Evolutionary conservation across 2,888 invertebrate species (phyloP).

Genomic region (Pristionchus maxplancki): DNA sequence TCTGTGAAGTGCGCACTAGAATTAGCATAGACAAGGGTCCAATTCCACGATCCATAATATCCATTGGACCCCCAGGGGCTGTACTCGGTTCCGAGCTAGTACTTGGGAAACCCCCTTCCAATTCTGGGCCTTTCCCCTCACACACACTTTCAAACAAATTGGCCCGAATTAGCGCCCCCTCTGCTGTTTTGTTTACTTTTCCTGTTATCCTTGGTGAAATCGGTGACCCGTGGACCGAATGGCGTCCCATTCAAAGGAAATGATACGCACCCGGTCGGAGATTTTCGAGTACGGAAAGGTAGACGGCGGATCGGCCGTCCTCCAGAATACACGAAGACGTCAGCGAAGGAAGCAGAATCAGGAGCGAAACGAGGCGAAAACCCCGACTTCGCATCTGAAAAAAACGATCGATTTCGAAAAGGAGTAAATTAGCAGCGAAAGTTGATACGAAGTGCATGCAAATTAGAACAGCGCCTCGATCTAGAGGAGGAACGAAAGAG

Average conservation of each 20-base stretch:
- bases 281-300: conserved; percentile 31
- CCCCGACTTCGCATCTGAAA: conserved; percentile 43
- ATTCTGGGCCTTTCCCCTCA: background rate
- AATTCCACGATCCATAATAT: conserved; percentile 11
- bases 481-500: conserved; percentile 12
- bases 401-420: background rate
- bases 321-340: background rate
- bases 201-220: conserved; percentile 14
- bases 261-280: conserved; percentile 12
- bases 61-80: conserved; percentile 36
- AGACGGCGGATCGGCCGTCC: conserved; percentile 31
- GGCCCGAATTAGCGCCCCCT: conserved; percentile 25
- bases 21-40: conserved; percentile 44
- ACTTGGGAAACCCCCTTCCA: background rate
- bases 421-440: background rate
- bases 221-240: conserved; percentile 6
- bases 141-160: conserved; percentile 37
- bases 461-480: conserved; percentile 27
- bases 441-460: conserved; percentile 32
- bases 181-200: conserved; percentile 46
- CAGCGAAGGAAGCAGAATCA: background rate
- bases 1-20: conserved; percentile 33
- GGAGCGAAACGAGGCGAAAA: background rate
- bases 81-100: background rate
- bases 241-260: background rate